phyloP scores from a whole-genome alignment of 1,140 invertebrate species.

The Liolophura sinensis region DNA sequence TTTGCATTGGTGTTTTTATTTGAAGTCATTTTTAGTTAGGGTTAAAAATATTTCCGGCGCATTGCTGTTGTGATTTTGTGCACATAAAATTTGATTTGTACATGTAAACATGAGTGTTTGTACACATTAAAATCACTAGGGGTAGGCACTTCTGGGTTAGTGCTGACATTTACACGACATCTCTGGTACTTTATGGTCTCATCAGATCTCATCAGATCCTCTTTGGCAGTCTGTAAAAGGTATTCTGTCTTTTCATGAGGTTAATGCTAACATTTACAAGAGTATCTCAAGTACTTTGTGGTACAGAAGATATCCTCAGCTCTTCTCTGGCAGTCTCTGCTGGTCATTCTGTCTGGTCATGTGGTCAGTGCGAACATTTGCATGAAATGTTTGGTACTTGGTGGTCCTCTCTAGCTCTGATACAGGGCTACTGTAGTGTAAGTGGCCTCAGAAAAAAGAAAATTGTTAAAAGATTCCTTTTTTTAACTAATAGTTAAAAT shows the following conservation, averaged over 20 bases:
- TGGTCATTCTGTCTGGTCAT: slow-evolving; percentile 59
- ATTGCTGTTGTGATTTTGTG: too few species aligned
- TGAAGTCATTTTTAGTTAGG: too few species aligned
- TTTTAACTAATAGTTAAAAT: neutral
- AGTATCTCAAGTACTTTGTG: slow-evolving; percentile 86
- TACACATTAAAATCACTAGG: too few species aligned
- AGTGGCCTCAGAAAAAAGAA: neutral
- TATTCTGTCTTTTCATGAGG: slow-evolving; percentile 60
- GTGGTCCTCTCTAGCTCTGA: too few species aligned
- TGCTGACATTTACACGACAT: neutral
- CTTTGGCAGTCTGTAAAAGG: slow-evolving; percentile 71
- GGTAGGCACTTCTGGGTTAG: too few species aligned
- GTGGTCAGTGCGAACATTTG: slow-evolving; percentile 44
- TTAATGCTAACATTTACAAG: slow-evolving; percentile 67
- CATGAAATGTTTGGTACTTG: too few species aligned
- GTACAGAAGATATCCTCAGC: slow-evolving; percentile 83
- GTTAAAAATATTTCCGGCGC: too few species aligned
- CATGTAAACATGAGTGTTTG: too few species aligned
- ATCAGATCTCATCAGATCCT: slow-evolving; percentile 82
- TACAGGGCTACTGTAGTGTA: too few species aligned
- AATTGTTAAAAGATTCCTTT: neutral
- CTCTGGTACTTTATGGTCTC: too few species aligned
- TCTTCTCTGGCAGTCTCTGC: slow-evolving; percentile 72
- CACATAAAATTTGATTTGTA: too few species aligned
- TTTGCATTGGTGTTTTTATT: too few species aligned